These are phyloP conservation scores for Halesus radiatus DNA, from an alignment of 1,140 invertebrate genomes.

Conservation along the genomic window DNA sequence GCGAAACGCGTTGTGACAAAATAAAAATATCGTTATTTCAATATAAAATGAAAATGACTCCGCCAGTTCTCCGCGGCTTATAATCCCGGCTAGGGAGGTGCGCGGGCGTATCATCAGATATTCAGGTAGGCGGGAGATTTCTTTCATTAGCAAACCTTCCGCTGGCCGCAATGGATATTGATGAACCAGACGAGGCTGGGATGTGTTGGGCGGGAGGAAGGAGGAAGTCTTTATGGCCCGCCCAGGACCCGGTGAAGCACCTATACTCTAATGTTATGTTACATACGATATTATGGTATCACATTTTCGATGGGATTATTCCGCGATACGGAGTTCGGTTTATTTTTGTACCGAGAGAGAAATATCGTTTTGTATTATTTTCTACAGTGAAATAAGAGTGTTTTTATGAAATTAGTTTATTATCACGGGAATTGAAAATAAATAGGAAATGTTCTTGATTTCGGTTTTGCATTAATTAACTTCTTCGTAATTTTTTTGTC, in stretches of 20 bases:
- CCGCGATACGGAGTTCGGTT: neutral
- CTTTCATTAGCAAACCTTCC: constrained; percentile 50
- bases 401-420: too few species aligned
- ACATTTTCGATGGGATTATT: neutral
- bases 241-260: neutral
- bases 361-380: neutral
- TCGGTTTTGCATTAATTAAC: too few species aligned
- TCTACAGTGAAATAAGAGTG: too few species aligned
- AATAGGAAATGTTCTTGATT: too few species aligned
- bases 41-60: too few species aligned
- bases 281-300: neutral
- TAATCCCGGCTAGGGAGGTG: too few species aligned
- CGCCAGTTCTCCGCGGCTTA: too few species aligned
- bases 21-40: too few species aligned
- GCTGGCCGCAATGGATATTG: constrained; percentile 52
- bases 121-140: constrained; percentile 47
- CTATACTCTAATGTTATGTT: neutral
- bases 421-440: too few species aligned
- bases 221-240: constrained; percentile 12
- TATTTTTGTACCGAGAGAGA: neutral
- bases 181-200: constrained; percentile 45
- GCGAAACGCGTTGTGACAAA: too few species aligned
- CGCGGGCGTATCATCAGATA: constrained; percentile 38
- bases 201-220: constrained; percentile 19
- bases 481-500: too few species aligned